These are phyloP conservation scores for Enteromius anoplus DNA, from an alignment of 2,797 vertebrate genomes.

Conservation along the genomic window DNA sequence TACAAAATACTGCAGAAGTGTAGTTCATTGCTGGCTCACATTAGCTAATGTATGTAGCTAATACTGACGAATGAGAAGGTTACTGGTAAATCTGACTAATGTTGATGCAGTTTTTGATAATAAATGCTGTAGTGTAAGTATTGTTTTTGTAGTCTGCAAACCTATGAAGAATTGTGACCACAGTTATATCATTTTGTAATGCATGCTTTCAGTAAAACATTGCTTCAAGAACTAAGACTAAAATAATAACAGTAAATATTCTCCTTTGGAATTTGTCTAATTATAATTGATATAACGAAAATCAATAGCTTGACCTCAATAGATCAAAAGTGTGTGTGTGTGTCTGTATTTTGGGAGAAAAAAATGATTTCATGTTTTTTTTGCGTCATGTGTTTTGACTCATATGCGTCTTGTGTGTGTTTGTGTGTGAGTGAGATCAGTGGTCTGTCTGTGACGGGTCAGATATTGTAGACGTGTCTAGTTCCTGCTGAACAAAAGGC, in stretches of 20 bases:
- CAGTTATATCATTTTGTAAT: not conserved
- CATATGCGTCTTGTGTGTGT: not conserved
- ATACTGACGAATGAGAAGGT: too few relatives aligned
- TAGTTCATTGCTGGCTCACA: not conserved
- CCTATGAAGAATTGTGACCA: too few relatives aligned
- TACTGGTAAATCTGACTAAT: too few relatives aligned
- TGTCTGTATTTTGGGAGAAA: not conserved
- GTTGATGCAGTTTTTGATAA: not conserved
- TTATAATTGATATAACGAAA: not conserved
- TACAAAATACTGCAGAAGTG: not conserved
- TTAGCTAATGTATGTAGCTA: not conserved
- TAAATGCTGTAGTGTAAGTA: not conserved
- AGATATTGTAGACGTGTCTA: constrained; percentile 40
- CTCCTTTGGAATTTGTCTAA: not conserved
- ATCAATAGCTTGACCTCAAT: not conserved
- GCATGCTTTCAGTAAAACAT: not conserved
- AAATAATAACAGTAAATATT: not conserved
- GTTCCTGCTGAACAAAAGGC: constrained; percentile 60
- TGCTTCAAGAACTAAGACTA: not conserved
- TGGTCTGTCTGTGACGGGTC: constrained; percentile 10
- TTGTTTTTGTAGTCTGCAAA: not conserved
- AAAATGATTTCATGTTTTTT: not conserved
- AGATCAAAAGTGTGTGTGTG: not conserved
- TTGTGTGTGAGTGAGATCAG: constrained; percentile 12
- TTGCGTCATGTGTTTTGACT: not conserved